These are phyloP conservation scores for Epinotia nisella DNA, from an alignment of 2,888 invertebrate species.

Conservation along the genomic window DNA sequence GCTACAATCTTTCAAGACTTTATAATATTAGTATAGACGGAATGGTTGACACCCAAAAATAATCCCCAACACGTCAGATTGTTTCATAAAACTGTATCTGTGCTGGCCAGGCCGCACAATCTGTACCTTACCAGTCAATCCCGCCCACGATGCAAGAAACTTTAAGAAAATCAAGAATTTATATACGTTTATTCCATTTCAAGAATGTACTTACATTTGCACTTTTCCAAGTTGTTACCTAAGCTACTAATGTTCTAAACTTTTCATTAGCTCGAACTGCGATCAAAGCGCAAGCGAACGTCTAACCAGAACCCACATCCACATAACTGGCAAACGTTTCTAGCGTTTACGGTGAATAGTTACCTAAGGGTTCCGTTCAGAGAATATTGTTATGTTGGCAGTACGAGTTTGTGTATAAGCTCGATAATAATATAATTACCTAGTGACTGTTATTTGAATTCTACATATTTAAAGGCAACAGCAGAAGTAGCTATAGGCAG, in stretches of 20 bases:
- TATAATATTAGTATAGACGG: too few relatives aligned
- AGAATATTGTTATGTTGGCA: not conserved
- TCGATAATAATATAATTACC: not conserved
- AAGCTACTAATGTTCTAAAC: conserved; percentile 32
- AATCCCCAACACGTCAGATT: not conserved
- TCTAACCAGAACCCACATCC: conserved; percentile 29
- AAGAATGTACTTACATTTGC: conserved; percentile 18
- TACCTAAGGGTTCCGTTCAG: conserved; percentile 23
- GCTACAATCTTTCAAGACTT: too few relatives aligned
- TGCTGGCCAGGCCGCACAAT: not conserved
- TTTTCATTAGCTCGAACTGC: conserved; percentile 27
- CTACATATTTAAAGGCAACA: too few relatives aligned
- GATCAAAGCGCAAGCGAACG: conserved; percentile 33
- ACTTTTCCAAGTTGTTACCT: conserved; percentile 10
- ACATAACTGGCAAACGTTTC: conserved; percentile 21
- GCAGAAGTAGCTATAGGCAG: too few relatives aligned
- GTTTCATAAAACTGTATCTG: not conserved
- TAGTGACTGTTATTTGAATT: too few relatives aligned
- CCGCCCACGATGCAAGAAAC: not conserved
- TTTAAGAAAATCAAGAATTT: not conserved
- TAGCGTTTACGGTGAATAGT: conserved; percentile 4
- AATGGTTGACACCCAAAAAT: not conserved
- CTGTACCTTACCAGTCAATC: not conserved
- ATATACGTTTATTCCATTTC: not conserved
- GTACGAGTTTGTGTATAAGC: not conserved